phyloP scores from a whole-genome alignment of 2,113 vertebrate species.

The Dipodomys ordii region DNA sequence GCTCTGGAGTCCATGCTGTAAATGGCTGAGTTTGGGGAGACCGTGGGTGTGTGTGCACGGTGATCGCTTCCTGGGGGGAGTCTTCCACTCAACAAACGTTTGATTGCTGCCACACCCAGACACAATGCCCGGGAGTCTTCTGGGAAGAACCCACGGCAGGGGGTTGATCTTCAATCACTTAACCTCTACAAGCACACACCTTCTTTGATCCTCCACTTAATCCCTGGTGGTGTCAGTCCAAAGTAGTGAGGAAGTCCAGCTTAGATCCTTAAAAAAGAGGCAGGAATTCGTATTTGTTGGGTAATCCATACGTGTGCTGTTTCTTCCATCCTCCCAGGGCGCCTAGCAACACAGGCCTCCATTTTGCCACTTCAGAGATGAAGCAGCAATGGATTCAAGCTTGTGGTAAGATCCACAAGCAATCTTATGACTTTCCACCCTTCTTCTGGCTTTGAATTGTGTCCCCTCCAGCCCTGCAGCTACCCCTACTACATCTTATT shows the following conservation, averaged over 20 bases:
- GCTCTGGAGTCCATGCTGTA: neutral
- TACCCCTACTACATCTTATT: neutral
- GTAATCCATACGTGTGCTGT: neutral
- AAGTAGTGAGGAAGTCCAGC: neutral
- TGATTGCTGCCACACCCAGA: neutral
- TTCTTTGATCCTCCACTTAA: neutral
- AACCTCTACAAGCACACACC: neutral
- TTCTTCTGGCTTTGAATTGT: neutral
- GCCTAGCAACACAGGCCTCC: neutral
- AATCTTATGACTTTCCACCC: neutral
- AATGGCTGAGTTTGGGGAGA: neutral
- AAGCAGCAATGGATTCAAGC: neutral
- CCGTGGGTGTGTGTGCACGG: neutral
- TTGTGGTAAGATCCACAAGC: neutral
- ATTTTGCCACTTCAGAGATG: neutral
- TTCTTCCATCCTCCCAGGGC: neutral
- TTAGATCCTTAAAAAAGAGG: neutral
- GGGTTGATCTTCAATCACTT: neutral
- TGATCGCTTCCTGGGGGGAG: neutral
- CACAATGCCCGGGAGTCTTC: rapidly evolving
- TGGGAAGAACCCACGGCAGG: neutral
- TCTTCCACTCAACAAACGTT: neutral
- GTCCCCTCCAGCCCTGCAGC: no score
- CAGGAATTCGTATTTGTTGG: neutral
- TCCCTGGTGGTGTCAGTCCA: neutral